Evolutionary conservation across 2,888 invertebrate genomes (phyloP).

Genomic region (Athalia cordata): DNA sequence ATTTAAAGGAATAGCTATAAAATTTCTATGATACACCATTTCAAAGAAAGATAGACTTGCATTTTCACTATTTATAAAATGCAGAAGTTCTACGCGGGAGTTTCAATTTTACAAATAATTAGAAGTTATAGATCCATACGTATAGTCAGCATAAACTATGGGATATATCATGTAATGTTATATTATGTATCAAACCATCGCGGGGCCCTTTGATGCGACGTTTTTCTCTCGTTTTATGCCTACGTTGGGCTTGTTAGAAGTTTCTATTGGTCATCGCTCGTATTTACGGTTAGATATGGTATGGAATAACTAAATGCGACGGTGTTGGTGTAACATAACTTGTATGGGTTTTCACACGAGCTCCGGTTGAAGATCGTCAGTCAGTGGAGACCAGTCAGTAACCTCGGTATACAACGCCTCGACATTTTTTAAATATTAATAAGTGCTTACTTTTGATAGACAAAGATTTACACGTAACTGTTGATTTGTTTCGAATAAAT

Average conservation of each 20-base stretch:
- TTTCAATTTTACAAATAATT: no score
- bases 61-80: no score
- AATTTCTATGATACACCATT: not conserved
- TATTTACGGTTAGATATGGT: slow-evolving; percentile 36
- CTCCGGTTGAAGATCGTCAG: slow-evolving; percentile 24
- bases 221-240: not conserved
- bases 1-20: not conserved
- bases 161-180: no score
- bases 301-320: slow-evolving; percentile 16
- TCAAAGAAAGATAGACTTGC: no score
- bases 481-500: not conserved
- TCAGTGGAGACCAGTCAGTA: slow-evolving; percentile 38
- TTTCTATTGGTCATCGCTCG: not conserved
- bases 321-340: slow-evolving; percentile 35
- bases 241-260: not conserved
- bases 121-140: no score
- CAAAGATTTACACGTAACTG: not conserved
- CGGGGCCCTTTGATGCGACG: not conserved
- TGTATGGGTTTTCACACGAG: slow-evolving; percentile 5
- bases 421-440: not conserved
- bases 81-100: no score
- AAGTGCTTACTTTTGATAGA: not conserved
- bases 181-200: not conserved
- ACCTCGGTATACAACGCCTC: slow-evolving; percentile 33
- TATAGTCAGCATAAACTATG: no score